Evolutionary conservation across 1,140 invertebrate genomes (phyloP).

Genomic region (Lepeophtheirus salmonis): DNA sequence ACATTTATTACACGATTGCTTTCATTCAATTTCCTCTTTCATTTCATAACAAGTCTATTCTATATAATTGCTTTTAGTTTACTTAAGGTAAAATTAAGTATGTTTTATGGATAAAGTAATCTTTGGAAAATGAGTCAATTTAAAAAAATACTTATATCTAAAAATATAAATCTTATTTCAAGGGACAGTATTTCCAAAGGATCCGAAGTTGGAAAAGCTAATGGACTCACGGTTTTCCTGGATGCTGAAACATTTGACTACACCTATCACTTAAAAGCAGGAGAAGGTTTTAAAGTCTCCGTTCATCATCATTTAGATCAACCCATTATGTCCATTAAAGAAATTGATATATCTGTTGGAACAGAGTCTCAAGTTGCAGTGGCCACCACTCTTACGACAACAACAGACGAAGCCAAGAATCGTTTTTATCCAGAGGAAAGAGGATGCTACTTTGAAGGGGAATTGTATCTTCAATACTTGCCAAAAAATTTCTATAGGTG

Average conservation of each 20-base stretch:
- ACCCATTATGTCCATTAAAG: constrained; percentile 14
- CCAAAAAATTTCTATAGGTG: constrained; percentile 3
- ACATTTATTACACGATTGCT: too few relatives aligned
- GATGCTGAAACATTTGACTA: constrained; percentile 10
- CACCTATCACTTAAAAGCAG: constrained; percentile 7
- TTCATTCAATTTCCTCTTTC: too few relatives aligned
- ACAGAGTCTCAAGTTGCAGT: constrained; percentile 14
- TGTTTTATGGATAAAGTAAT: too few relatives aligned
- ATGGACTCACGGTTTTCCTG: constrained; percentile 1
- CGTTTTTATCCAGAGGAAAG: not conserved
- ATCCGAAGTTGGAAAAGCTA: constrained; percentile 7
- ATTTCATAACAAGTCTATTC: too few relatives aligned
- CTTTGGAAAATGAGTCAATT: too few relatives aligned
- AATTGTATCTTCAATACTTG: not conserved
- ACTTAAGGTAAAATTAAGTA: too few relatives aligned
- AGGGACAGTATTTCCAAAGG: not conserved
- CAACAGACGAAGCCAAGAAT: constrained; percentile 4
- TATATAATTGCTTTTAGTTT: too few relatives aligned
- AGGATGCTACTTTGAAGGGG: constrained; percentile 9
- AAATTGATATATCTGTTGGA: constrained; percentile 3
- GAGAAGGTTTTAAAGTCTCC: constrained; percentile 14
- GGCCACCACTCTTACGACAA: constrained; percentile 1
- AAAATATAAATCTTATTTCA: too few relatives aligned
- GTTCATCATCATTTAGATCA: constrained; percentile 16
- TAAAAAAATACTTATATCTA: too few relatives aligned